A percentile compares a stretch with the other conserved stretches of the same genome.
Evolutionary conservation across 2,888 invertebrate species (phyloP).

Genomic region (Artemia sinica): DNA sequence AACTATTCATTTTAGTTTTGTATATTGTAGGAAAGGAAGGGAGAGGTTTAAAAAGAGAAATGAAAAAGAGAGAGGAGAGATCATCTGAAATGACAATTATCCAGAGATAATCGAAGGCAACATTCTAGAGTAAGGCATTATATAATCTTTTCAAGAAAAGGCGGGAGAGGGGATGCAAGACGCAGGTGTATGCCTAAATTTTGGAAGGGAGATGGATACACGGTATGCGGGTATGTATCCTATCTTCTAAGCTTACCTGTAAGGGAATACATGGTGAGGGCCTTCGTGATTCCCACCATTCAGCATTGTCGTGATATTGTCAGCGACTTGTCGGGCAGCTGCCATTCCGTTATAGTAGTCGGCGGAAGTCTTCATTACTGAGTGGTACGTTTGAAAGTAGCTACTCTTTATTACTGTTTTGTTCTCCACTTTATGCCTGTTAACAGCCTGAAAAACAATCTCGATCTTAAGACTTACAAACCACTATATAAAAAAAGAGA

Average conservation of each 20-base stretch:
- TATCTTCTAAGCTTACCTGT: slow-evolving; percentile 37
- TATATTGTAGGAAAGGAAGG: too few species aligned
- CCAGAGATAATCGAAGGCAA: too few species aligned
- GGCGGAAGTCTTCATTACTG: slow-evolving; percentile 52
- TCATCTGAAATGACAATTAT: too few species aligned
- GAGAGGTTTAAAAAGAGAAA: too few species aligned
- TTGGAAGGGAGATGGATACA: too few species aligned
- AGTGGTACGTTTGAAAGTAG: slow-evolving; percentile 80
- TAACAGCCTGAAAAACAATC: slow-evolving; percentile 9
- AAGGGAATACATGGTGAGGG: slow-evolving; percentile 48
- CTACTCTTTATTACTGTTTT: slow-evolving; percentile 32
- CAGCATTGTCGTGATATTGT: slow-evolving; percentile 53
- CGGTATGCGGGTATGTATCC: too few species aligned
- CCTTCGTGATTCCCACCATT: slow-evolving; percentile 30
- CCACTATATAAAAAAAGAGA: neutral
- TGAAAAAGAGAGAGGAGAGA: too few species aligned
- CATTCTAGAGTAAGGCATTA: too few species aligned
- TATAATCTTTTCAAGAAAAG: too few species aligned
- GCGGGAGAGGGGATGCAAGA: too few species aligned
- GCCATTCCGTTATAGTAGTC: slow-evolving; percentile 68
- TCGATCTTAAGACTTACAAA: neutral
- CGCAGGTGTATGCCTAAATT: too few species aligned
- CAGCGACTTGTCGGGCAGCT: slow-evolving; percentile 53
- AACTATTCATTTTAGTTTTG: too few species aligned
- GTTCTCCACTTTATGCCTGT: slow-evolving; percentile 39